Percentiles rank a stretch among this genome's conserved stretches.
phyloP scores from a whole-genome alignment of 1,140 invertebrate genomes.

The Leptestheria dahalacensis region DNA sequence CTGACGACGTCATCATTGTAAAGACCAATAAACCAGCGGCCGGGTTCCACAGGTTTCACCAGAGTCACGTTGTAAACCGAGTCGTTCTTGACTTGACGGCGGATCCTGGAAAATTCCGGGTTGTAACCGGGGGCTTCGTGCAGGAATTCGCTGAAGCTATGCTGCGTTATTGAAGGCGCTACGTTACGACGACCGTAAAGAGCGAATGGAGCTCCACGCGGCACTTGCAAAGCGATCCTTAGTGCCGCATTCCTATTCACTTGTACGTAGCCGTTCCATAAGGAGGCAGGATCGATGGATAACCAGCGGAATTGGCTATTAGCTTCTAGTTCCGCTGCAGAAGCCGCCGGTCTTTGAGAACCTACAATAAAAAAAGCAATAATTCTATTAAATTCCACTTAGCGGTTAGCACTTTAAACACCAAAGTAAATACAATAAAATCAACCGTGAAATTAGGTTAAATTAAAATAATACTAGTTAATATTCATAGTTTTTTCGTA shows the following conservation, averaged over 20 bases:
- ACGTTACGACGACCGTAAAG: constrained; percentile 83
- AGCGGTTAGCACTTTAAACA: too few species aligned
- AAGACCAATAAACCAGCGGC: constrained; percentile 85
- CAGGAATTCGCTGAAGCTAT: constrained; percentile 86
- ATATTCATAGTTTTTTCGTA: too few species aligned
- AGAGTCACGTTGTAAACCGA: constrained; percentile 50
- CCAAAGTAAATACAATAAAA: too few species aligned
- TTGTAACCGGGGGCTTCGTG: constrained; percentile 27
- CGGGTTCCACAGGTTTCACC: constrained; percentile 72
- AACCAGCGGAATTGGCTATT: constrained; percentile 7
- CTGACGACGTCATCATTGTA: constrained; percentile 85
- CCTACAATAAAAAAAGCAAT: not conserved
- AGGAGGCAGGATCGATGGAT: constrained; percentile 7
- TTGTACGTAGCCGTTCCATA: constrained; percentile 6
- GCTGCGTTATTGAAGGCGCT: constrained; percentile 83
- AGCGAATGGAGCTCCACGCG: constrained; percentile 79
- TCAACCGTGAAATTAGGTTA: too few species aligned
- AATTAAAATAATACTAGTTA: too few species aligned
- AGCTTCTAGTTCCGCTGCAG: constrained; percentile 10
- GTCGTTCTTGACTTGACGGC: not conserved
- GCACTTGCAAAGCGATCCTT: constrained; percentile 65
- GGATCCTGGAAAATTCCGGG: not conserved
- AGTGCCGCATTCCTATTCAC: constrained; percentile 8
- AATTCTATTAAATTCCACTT: not conserved
- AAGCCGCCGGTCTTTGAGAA: not conserved